phyloP scores from a whole-genome alignment of 2,797 vertebrate species.

The Sciurus carolinensis region DNA sequence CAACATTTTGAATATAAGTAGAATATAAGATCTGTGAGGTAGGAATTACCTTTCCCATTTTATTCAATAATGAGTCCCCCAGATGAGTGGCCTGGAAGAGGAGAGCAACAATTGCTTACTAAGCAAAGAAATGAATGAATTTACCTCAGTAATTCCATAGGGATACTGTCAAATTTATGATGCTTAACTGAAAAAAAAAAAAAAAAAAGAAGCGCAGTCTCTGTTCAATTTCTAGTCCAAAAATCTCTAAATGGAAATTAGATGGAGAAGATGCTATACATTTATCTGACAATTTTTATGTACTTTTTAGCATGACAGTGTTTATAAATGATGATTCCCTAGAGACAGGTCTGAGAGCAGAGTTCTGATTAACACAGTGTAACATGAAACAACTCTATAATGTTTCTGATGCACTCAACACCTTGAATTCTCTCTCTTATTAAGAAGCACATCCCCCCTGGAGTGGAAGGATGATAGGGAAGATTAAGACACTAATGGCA shows the following conservation, averaged over 20 bases:
- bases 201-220: neutral
- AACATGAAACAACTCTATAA: neutral
- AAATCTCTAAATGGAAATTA: neutral
- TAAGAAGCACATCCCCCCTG: neutral
- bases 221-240: neutral
- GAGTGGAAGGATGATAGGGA: neutral
- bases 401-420: neutral
- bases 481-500: constrained; percentile 1
- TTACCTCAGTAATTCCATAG: neutral
- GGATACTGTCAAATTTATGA: neutral
- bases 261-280: neutral
- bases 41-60: neutral
- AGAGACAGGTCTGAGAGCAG: constrained; percentile 13
- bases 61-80: neutral
- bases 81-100: neutral
- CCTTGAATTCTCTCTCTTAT: neutral
- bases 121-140: neutral
- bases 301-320: constrained; percentile 1
- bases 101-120: neutral
- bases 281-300: neutral
- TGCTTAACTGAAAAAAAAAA: neutral
- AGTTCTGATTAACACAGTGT: neutral
- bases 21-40: neutral
- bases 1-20: neutral
- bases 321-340: constrained; percentile 42